phyloP scores from a whole-genome alignment of 35 echinoderm and acorn worm species.

The Holothuria glaberrima region DNA sequence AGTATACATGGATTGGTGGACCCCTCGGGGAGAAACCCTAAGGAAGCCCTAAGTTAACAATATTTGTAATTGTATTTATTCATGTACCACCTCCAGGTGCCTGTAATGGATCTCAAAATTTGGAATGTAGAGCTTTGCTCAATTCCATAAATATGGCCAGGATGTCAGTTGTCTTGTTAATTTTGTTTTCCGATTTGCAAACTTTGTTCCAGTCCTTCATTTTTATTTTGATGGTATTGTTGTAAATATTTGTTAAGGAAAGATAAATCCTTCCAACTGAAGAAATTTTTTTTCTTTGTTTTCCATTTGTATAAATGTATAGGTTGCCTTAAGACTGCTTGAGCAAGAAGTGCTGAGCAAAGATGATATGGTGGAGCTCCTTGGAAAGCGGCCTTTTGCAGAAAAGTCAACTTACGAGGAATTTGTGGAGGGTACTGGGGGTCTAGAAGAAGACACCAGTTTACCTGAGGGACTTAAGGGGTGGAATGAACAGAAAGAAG shows the following conservation, averaged over 20 bases:
- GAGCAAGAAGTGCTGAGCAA: constrained; percentile 93
- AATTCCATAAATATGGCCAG: too few species aligned
- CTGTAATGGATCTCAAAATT: too few species aligned
- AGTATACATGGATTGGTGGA: too few species aligned
- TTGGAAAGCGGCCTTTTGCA: constrained; percentile 88
- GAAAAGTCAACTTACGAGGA: constrained; percentile 98
- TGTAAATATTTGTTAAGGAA: background rate
- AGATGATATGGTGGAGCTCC: constrained; percentile 96
- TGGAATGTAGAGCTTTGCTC: too few species aligned
- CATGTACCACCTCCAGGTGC: too few species aligned
- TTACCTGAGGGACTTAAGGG: constrained; percentile 89
- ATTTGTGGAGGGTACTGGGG: constrained; percentile 97
- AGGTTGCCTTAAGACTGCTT: constrained; percentile 91
- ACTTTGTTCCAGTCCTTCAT: too few species aligned
- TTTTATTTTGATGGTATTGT: too few species aligned
- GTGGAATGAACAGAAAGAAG: constrained; percentile 92
- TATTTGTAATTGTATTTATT: too few species aligned
- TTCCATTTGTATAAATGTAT: background rate
- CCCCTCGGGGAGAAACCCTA: too few species aligned
- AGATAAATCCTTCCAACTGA: background rate
- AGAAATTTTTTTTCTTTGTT: background rate
- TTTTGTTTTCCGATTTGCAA: too few species aligned
- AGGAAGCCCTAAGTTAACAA: too few species aligned
- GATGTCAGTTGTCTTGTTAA: too few species aligned
- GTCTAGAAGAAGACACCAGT: constrained; percentile 92